Conservation (phyloP, 2,113 vertebrate species). For the Cromileptes altivelis region DNA sequence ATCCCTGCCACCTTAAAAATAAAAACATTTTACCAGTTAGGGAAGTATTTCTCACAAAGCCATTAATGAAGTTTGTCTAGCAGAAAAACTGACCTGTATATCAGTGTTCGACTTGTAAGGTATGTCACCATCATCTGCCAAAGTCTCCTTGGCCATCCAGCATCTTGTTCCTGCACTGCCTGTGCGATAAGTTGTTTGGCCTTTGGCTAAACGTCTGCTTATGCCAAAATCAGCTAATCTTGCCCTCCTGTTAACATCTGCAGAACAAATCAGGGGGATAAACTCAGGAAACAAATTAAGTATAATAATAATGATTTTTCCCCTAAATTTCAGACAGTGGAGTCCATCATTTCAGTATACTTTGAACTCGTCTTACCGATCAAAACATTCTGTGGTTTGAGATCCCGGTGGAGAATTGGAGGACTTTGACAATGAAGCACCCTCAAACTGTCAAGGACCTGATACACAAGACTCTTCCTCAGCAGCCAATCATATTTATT, state of each 20-base stretch:
- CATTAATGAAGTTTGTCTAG: background rate
- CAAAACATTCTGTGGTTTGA: conserved; percentile 82
- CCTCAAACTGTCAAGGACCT: conserved; percentile 65
- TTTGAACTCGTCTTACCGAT: conserved; percentile 64
- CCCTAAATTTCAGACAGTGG: too few relatives aligned
- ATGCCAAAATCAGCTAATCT: conserved; percentile 80
- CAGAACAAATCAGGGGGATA: background rate
- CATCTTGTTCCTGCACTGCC: conserved; percentile 70
- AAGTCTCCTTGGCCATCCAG: conserved; percentile 78
- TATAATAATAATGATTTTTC: background rate
- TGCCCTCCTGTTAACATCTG: conserved; percentile 66
- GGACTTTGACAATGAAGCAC: conserved; percentile 65
- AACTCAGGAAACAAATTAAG: background rate
- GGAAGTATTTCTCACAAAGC: background rate
- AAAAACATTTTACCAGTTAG: background rate
- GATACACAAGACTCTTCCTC: accelerated
- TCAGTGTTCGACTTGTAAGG: conserved; percentile 76
- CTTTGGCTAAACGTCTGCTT: conserved; percentile 62
- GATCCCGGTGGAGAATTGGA: conserved; percentile 74
- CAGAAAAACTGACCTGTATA: conserved; percentile 69
- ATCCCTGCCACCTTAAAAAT: conserved; percentile 80
- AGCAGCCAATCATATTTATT: conserved; percentile 25
- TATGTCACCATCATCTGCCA: conserved; percentile 3
- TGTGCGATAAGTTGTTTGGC: conserved; percentile 65
- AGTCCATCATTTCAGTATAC: background rate